phyloP scores from a whole-genome alignment of 92 coral and sea anemone species.

The Zoanthus solanderi region DNA sequence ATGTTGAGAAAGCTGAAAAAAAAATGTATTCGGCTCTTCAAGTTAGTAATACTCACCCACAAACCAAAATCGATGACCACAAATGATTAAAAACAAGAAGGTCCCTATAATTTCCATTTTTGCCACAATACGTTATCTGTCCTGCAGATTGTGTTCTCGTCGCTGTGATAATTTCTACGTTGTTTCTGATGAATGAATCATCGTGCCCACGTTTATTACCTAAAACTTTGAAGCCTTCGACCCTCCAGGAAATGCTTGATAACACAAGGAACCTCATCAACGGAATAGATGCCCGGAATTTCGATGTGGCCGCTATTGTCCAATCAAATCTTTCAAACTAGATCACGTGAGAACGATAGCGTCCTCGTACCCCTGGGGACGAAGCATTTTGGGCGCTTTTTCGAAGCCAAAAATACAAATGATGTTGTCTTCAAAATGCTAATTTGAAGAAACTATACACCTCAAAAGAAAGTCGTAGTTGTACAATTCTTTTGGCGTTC shows the following conservation, averaged over 20 bases:
- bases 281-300: constrained; percentile 50
- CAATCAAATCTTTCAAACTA: constrained; percentile 14
- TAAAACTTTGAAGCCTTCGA: constrained; percentile 13
- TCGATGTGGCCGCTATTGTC: constrained; percentile 39
- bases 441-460: constrained; percentile 31
- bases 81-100: constrained; percentile 30
- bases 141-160: not conserved
- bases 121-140: not conserved
- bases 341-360: constrained; percentile 33
- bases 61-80: constrained; percentile 36
- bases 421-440: constrained; percentile 19
- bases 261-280: constrained; percentile 44
- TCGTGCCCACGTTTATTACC: not conserved
- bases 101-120: constrained; percentile 26
- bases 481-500: not conserved
- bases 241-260: constrained; percentile 34
- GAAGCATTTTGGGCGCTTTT: constrained; percentile 26
- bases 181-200: not conserved
- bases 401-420: constrained; percentile 23
- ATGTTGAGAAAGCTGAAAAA: constrained; percentile 18
- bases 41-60: not conserved
- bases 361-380: constrained; percentile 52
- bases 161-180: not conserved
- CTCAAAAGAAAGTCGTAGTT: constrained; percentile 8
- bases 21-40: not conserved